Evolutionary conservation across 2,888 invertebrate species (phyloP).

Genomic region (Volucella zonaria): DNA sequence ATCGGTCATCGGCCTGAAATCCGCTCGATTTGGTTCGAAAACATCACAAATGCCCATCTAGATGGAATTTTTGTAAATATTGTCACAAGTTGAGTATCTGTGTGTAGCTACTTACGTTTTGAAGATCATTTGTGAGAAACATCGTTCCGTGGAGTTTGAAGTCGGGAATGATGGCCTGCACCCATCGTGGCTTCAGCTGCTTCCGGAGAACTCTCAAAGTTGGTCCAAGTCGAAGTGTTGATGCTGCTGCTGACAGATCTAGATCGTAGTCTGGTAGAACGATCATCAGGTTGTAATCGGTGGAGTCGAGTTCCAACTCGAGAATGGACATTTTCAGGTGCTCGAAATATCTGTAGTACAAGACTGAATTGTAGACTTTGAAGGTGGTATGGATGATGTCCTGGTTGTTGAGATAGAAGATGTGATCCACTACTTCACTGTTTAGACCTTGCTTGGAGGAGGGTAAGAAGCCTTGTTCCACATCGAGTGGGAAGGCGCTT

Average conservation of each 20-base stretch:
- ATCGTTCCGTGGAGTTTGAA: conserved; percentile 91
- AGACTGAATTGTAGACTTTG: conserved; percentile 90
- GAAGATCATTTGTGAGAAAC: conserved; percentile 90
- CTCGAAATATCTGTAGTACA: conserved; percentile 90
- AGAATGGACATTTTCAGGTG: conserved; percentile 88
- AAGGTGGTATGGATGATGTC: conserved; percentile 85
- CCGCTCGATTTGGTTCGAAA: conserved; percentile 91
- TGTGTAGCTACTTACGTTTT: conserved; percentile 85
- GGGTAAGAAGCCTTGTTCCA: conserved; percentile 70
- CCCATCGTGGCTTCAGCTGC: conserved; percentile 87
- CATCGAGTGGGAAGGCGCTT: conserved; percentile 76
- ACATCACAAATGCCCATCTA: conserved; percentile 90
- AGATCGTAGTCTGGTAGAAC: conserved; percentile 87
- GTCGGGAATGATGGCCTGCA: conserved; percentile 90
- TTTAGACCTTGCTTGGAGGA: conserved; percentile 78
- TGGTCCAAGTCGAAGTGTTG: conserved; percentile 85
- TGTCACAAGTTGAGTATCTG: conserved; percentile 1
- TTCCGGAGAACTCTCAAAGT: conserved; percentile 87
- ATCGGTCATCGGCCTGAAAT: conserved; percentile 90
- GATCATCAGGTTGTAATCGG: conserved; percentile 90
- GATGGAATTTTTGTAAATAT: conserved; percentile 54
- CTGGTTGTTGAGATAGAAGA: conserved; percentile 82
- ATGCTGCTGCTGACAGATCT: conserved; percentile 86
- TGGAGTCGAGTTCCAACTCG: conserved; percentile 91
- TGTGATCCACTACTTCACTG: conserved; percentile 80